Evolutionary conservation across 2,888 invertebrate species (phyloP), one percentile per base, ranked within the genome.

Genomic region (Drosophila parthenogenetica): DNA sequence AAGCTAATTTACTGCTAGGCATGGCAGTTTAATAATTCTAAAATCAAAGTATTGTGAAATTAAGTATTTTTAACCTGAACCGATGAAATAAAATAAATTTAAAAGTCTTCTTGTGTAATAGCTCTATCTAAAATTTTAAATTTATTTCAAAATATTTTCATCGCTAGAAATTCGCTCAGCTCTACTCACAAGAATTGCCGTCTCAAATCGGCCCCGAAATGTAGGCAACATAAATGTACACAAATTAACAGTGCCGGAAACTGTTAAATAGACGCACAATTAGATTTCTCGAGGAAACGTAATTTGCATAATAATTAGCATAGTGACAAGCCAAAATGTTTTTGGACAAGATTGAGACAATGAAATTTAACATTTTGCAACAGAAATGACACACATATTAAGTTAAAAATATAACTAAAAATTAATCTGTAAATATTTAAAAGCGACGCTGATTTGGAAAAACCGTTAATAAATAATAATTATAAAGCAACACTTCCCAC

Each of bases 211-310:
- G 11, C 67, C 60, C 68, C 46, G 42, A 51, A 55, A 69, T 57
- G 61, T 62, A 64, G 68, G 65, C 67, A 79, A 68, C 48, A 48
- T 10, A 61, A 71, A 73, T 16, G 43, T 29, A 32, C 29, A 19
- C 17, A 25, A 51, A 37, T 7, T 22, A 39, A 45, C 13, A 45
- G n/a, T 16, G 29, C 7, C 39, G 35, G 10, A 35, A 57, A 22
- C 35, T 55, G 22, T 37, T 55, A 8, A 45, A 22, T 14, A 35
- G 5, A 45, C 19, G 32, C 39, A 62, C 32, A 61, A 48, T 51
- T 32, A 42, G 22, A 62, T 29, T 22, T 10, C 10, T 22, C 39
- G n/a, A 16, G 14, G 45, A 22, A 35, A 22, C 35, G 2, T 13
- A 13, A 46, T 37, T 57, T 32, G 35, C 35, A 57, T 22, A 46